Base-by-base conservation (phyloP, 2,888 invertebrate species). In the Nudaria mundana region DNA sequence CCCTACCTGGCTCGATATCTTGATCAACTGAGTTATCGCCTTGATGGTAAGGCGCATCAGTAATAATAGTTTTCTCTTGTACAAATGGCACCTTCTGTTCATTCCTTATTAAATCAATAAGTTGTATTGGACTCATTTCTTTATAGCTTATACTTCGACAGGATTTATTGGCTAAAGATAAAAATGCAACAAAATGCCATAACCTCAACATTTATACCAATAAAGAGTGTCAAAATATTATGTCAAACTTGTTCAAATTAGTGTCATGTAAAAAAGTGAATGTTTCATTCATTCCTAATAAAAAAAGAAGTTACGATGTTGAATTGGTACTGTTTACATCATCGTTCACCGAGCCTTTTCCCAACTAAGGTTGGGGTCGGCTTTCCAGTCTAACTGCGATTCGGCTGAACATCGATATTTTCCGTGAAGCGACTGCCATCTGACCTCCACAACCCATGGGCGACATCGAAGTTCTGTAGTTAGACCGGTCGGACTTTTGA, bases 81-180 rank as follows among this genome's bases (percentile, higher is more conserved):
- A 16, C 29, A 3, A 31, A 13, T 1, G 37, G 16, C 1, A 8
- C 13, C n/a, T 45, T 44, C 24, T 56, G 58, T 34, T 78, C 76
- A 40, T 71, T 43, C 35, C 63, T 39, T 3, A 79, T 63, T 8
- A 76, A 56, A 37, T 76, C 70, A n/a, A 76, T 63, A 8, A 79
- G 45, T 26, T 77, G 73, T 6, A 65, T 46, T 2, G 76, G 66
- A 42, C 66, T 67, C 14, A 78, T 46, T 16, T 68, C 70, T 11
- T 66, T 64, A 20, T 62, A 52, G 25, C 35, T 48, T 24, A 45
- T 50, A 24, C 40, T 42, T 3, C 42, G 40, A 38, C 33, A 37
- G n/a, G 16, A 10, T 16, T 51, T 44, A 10, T 30, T 38, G 30
- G 34, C 16, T n/a, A 53, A 4, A 22, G 31, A 38, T 25, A 28